Evolutionary conservation across 1,140 invertebrate species (phyloP).

Genomic region (Conus ventricosus): DNA sequence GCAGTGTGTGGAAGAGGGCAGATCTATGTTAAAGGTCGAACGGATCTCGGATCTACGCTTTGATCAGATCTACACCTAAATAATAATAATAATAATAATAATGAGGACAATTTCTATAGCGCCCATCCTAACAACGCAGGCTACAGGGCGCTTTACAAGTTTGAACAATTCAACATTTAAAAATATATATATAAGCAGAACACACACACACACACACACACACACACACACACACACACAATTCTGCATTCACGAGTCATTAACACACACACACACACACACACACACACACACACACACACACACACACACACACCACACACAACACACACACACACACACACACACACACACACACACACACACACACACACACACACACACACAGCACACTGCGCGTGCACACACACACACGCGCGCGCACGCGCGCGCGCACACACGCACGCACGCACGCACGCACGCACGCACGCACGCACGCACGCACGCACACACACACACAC

Average conservation of each 20-base stretch:
- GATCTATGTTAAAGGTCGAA: too few relatives aligned
- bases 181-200: too few relatives aligned
- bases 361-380: conserved; percentile 15
- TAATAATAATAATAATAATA: too few relatives aligned
- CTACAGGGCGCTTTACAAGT: too few relatives aligned
- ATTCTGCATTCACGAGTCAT: not conserved
- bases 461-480: not conserved
- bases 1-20: too few relatives aligned
- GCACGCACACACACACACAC: not conserved
- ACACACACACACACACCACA: too few relatives aligned
- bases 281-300: not conserved
- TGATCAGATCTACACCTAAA: too few relatives aligned
- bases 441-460: not conserved
- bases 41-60: too few relatives aligned
- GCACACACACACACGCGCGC: not conserved
- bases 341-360: not conserved
- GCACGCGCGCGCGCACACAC: not conserved
- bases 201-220: conserved; percentile 17
- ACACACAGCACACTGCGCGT: not conserved
- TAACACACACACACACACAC: conserved; percentile 2
- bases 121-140: too few relatives aligned
- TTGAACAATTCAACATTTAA: too few relatives aligned
- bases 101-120: too few relatives aligned
- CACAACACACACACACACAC: too few relatives aligned
- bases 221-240: conserved; percentile 18